Evolutionary conservation across 2,113 vertebrate genomes (phyloP), one percentile per base, ranked within the genome.

Genomic region (Gopherus evgoodei): DNA sequence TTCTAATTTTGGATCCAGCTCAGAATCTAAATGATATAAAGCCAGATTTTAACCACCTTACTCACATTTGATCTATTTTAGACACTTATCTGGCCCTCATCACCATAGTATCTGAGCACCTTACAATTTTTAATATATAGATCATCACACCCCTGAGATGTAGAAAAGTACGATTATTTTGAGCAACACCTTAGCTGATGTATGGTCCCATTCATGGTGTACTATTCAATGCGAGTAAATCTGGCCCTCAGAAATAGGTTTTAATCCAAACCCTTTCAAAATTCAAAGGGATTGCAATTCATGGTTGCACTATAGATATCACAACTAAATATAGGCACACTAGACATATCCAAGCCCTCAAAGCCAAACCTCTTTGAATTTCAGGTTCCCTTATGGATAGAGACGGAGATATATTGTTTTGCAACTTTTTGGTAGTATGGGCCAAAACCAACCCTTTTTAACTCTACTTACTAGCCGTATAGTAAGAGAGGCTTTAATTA

Each of bases 401-500:
- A 89, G 6, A 47, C 7, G 93, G 90, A 81, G 90, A 82, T 17
- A 97, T 93, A 95, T 76, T 95, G 35, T 94, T 97, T 95, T 91
- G 93, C 49, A 91, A 94, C 76, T 93, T 94, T 83, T 92, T 91
- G 86, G 93, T 29, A 22, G 65, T 86, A 84, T 57, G 54, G 76
- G 57, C 85, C 91, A 93, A 97, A 97, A 86, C 90, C 89, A 94
- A 89, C 91, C 79, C 94, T 94, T 97, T 94, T 89, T 53, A 97
- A 92, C 89, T 97, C 90, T 56, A 95, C 93, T 97, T 97, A 96
- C 89, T 91, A 90, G 42, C 82, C 75, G 65, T 53, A 62, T 76
- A 93, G 87, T 84, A 97, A 97, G 81, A 91, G 69, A 95, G 72
- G 54, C 95, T 97, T 97, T 98, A 95, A 97, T 98, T 91, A 96